Base-by-base conservation (phyloP, 2,797 vertebrate genomes). In the Sebastes alutus region DNA sequence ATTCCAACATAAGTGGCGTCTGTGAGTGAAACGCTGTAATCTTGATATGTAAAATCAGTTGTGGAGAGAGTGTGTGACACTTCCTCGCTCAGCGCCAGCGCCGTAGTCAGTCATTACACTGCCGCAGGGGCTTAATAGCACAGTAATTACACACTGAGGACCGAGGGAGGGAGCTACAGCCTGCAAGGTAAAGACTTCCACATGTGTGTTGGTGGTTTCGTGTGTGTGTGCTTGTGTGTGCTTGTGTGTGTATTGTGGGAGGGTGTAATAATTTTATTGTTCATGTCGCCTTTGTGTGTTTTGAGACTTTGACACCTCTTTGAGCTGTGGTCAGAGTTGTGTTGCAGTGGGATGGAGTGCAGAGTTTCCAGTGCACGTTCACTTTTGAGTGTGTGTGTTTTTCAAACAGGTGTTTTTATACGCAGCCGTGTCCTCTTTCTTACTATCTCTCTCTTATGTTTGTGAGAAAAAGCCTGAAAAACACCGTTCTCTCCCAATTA, bases 161-260 rank as follows among this genome's bases (percentile, higher is more conserved):
- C 76, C 1, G 52, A 87, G 85, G 85, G 82, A 88, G 88, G 87
- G 76, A 90, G 60, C 71, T 69, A 42, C 70, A 83, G 87, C 83
- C 80, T 85, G 73, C 77, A 85, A 82, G 88, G 87, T 91, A 95
- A 95, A 93, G 85, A 72, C 91, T 95, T 94, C 93, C 93, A 93
- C 85, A 92, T 95, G 93, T 94, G 86, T 86, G 72, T 81, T 42
- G 55, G 62, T 80, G 69, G 71, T 62, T 83, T 22, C 46, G 63
- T 69, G 46, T 67, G 60, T 38, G 66, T 83, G 77, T 77, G 67
- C 69, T 35, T 67, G 60, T 38, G 66, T 83, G 77, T 77, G 67
- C 69, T 35, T 69, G 60, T 76, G 67, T 59, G 25, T 55, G n/a
- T 42, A 5, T 52, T 12, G 63, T 59, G 65, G 33, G 76, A 54